Percentiles rank a stretch among this genome's conserved stretches.
Conservation (phyloP, 2,113 vertebrate genomes). For the Zosterops japonicus region DNA sequence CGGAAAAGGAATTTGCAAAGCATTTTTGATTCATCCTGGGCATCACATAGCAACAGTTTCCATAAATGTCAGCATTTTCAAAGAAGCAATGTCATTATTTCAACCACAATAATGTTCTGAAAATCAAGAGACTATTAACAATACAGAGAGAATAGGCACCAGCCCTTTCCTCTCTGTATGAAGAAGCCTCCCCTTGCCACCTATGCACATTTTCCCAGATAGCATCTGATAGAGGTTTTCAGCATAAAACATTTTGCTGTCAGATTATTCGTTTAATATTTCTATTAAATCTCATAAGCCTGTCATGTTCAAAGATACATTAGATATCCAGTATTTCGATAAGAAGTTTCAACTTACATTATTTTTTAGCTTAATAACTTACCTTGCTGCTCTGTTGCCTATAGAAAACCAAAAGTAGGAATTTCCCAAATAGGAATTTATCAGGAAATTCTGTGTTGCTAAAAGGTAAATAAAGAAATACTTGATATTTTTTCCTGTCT, state of each 20-base stretch:
- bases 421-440: background rate
- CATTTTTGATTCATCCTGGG: conserved; percentile 44
- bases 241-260: background rate
- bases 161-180: background rate
- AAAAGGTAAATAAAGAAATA: background rate
- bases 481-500: background rate
- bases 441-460: background rate
- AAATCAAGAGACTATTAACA: conserved; percentile 24
- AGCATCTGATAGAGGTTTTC: background rate
- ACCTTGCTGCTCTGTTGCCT: background rate
- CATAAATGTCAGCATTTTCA: conserved; percentile 24
- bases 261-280: background rate
- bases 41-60: conserved; percentile 41
- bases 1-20: conserved; percentile 42
- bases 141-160: background rate
- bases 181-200: background rate
- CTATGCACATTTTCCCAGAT: background rate
- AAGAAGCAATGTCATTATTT: conserved; percentile 13
- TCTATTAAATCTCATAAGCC: background rate
- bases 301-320: background rate
- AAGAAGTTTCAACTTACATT: background rate
- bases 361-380: background rate
- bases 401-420: background rate
- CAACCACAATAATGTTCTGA: conserved; percentile 14
- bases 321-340: background rate